Percentiles rank a stretch among this genome's conserved stretches.
These are phyloP conservation scores for Onychomys arenicola DNA, from an alignment of 2,797 vertebrate genomes.

Conservation along the genomic window DNA sequence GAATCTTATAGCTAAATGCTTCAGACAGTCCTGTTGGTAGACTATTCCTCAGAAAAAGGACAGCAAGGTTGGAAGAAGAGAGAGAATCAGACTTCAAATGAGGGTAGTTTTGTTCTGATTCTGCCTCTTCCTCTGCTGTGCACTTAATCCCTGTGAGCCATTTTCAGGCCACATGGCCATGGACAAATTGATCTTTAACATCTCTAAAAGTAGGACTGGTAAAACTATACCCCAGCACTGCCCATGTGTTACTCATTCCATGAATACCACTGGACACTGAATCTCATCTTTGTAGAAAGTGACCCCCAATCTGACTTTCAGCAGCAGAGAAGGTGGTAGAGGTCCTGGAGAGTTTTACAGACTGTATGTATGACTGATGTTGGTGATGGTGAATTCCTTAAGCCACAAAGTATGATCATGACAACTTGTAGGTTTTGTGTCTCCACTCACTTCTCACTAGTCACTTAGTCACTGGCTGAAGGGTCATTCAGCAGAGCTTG, in stretches of 20 bases:
- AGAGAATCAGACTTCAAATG: slow-evolving; percentile 22
- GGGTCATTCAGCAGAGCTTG: background rate
- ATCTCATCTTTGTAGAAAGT: background rate
- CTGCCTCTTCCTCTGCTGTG: background rate
- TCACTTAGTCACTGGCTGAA: slow-evolving; percentile 55
- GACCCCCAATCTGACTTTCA: slow-evolving; percentile 23
- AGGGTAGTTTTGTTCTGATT: slow-evolving; percentile 33
- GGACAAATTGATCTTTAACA: background rate
- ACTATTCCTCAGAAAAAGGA: background rate
- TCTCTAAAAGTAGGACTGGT: background rate
- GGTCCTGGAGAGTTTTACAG: slow-evolving; percentile 38
- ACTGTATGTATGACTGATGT: background rate
- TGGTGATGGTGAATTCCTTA: slow-evolving; percentile 41
- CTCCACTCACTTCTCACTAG: slow-evolving; percentile 37
- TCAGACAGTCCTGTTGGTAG: background rate
- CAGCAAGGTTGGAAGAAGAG: background rate
- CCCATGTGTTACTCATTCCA: background rate
- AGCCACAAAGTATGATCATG: slow-evolving; percentile 53
- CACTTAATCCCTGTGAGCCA: background rate
- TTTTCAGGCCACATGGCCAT: background rate
- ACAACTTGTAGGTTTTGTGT: slow-evolving; percentile 18
- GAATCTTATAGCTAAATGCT: background rate
- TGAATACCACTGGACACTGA: background rate
- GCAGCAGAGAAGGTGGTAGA: slow-evolving; percentile 40
- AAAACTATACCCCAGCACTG: background rate